Base-by-base conservation (phyloP, 2,888 invertebrate genomes). In the Chaetogeoica ovagalla region DNA sequence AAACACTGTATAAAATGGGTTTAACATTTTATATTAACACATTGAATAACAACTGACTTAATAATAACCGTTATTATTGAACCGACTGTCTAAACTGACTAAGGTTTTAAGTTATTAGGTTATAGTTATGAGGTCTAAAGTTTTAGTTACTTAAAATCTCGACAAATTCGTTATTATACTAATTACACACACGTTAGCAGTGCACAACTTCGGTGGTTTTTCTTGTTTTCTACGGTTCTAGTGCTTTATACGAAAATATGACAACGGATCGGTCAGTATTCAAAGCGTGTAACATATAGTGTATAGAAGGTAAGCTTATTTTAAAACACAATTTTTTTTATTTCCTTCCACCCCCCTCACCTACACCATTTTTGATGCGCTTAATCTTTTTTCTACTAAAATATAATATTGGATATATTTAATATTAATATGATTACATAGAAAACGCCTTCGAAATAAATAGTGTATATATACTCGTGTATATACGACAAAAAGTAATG, bases 161-260 rank as follows among this genome's bases (percentile, higher is more conserved):
- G 30, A 30, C 11, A 37, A 48, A 63, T 21, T 15, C 17, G n/a
- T 62, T 43, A 30, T n/a, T 23, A n/a, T 21, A 65, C 74, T 65
- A 63, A 65, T 63, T 52, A 52, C 17, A 69, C 75, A 68, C 77
- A 60, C 77, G 77, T 69, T 52, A 63, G 62, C 71, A 63, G 79
- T 79, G 79, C 79, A 79, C 79, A 71, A 62, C 66, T 59, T 73
- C 19, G 79, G 79, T 79, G 79, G 79, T 71, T 79, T 79, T 71
- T 79, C 75, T 76, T 76, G 75, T 76, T 79, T 79, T 63, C 70
- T 79, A 79, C 69, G 79, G 79, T 79, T 79, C 65, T 79, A 79
- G 79, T 79, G 79, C 79, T 79, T 79, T 79, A 30, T 63, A 19
- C 62, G 57, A 79, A 70, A 43, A 62, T 79, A 62, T 71, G 62